phyloP scores from a whole-genome alignment of 2,113 vertebrate genomes.

The Arizona elegans region DNA sequence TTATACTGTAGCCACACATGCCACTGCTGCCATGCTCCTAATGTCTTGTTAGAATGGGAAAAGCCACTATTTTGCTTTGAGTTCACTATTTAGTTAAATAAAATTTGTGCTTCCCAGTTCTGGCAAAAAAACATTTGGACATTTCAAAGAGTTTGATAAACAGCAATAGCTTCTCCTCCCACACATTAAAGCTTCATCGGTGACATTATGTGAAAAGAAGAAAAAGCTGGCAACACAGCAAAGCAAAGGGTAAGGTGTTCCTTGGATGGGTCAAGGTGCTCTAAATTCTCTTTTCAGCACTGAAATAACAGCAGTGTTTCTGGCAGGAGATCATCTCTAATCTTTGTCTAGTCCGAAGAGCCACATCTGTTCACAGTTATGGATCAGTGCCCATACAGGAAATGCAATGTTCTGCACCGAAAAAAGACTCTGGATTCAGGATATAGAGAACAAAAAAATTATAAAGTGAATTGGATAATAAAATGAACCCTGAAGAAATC shows the following conservation, averaged over 20 bases:
- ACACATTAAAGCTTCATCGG: slow-evolving; percentile 62
- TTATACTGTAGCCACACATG: neutral
- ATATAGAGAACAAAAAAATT: slow-evolving; percentile 33
- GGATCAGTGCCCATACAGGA: slow-evolving; percentile 63
- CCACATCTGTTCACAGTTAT: slow-evolving; percentile 72
- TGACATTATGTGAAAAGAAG: slow-evolving; percentile 57
- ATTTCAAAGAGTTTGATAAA: slow-evolving; percentile 76
- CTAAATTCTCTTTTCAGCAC: slow-evolving; percentile 58
- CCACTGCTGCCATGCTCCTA: neutral
- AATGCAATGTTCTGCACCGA: slow-evolving; percentile 14
- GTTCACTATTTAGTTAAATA: slow-evolving; percentile 65
- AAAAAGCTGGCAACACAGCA: slow-evolving; percentile 62
- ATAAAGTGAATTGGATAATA: slow-evolving; percentile 49
- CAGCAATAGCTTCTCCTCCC: slow-evolving; percentile 71
- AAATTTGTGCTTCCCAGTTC: slow-evolving; percentile 48
- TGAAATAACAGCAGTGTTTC: slow-evolving; percentile 57
- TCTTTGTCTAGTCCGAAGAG: slow-evolving; percentile 46
- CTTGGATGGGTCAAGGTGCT: slow-evolving; percentile 76
- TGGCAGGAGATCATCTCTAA: slow-evolving; percentile 65
- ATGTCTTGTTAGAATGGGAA: neutral
- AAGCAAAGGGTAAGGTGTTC: slow-evolving; percentile 72
- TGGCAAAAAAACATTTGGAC: slow-evolving; percentile 56
- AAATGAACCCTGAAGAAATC: slow-evolving; percentile 53
- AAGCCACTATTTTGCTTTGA: slow-evolving; percentile 21
- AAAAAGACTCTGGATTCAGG: slow-evolving; percentile 37